A percentile compares a stretch with the other conserved stretches of the same genome.
Evolutionary conservation across 2,888 invertebrate genomes (phyloP).

Genomic region (Monoplex corrugatus): DNA sequence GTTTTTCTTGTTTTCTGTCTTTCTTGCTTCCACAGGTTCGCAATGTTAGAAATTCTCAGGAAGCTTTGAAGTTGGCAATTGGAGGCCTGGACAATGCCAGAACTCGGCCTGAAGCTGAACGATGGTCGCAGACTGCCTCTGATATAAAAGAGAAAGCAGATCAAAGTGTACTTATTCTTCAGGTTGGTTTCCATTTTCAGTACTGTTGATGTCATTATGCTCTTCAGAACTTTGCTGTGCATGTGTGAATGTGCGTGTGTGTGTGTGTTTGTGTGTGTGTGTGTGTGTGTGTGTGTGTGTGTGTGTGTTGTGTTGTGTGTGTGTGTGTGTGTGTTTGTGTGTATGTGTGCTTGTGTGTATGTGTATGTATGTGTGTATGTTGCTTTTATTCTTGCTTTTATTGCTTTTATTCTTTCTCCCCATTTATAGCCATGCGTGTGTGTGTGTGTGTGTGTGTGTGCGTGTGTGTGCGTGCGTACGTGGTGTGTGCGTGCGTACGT

Average conservation of each 20-base stretch:
- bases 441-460: conserved; percentile 13
- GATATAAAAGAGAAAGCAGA: conserved; percentile 71
- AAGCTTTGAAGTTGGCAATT: conserved; percentile 67
- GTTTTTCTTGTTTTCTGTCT: neutral
- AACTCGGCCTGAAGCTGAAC: conserved; percentile 64
- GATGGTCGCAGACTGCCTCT: conserved; percentile 61
- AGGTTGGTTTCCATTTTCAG: conserved; percentile 62
- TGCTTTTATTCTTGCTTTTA: neutral
- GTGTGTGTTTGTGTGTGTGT: neutral
- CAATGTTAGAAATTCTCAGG: conserved; percentile 71
- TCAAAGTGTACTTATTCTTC: conserved; percentile 69
- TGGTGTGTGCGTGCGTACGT: conserved; percentile 32
- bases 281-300: neutral
- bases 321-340: neutral
- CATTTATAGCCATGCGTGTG: neutral
- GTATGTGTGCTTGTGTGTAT: neutral
- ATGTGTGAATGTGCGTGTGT: neutral
- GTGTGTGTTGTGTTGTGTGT: neutral
- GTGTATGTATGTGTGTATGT: neutral
- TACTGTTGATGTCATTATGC: neutral
- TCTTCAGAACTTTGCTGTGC: neutral
- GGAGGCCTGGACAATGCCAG: conserved; percentile 69
- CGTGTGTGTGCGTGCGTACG: conserved; percentile 37
- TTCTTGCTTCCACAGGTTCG: conserved; percentile 63
- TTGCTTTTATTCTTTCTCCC: neutral